A percentile compares a stretch with the other conserved stretches of the same genome.
phyloP scores from a whole-genome alignment of 1,140 invertebrate species.

The Maconellicoccus hirsutus region DNA sequence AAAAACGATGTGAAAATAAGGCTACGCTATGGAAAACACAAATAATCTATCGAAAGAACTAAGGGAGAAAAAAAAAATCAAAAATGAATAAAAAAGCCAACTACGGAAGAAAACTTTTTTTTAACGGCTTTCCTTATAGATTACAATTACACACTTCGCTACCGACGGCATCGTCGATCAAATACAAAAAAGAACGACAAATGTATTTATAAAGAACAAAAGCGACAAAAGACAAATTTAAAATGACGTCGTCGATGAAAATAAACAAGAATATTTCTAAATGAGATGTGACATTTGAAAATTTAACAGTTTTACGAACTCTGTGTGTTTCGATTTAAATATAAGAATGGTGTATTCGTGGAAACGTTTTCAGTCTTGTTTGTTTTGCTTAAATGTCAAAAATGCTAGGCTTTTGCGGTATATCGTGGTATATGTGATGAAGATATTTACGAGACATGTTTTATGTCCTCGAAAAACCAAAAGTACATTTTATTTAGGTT shows the following conservation, averaged over 20 bases:
- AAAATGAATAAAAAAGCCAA: neutral
- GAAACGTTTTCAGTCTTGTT: too few relatives aligned
- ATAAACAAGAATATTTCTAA: neutral
- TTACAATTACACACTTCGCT: conserved; percentile 3
- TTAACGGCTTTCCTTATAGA: neutral
- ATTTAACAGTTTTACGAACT: neutral
- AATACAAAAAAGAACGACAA: neutral
- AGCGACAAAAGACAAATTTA: neutral
- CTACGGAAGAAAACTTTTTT: neutral
- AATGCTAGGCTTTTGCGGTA: too few relatives aligned
- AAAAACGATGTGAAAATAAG: neutral
- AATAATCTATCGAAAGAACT: neutral
- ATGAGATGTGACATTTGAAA: neutral
- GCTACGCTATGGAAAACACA: neutral
- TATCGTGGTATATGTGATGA: too few relatives aligned
- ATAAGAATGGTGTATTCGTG: too few relatives aligned
- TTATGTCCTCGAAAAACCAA: too few relatives aligned
- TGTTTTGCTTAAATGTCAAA: too few relatives aligned
- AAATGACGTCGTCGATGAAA: neutral
- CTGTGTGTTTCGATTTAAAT: too few relatives aligned
- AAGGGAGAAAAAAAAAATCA: neutral
- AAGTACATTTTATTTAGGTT: too few relatives aligned
- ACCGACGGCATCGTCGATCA: neutral
- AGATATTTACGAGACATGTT: too few relatives aligned
- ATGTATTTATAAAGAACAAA: neutral